These are phyloP conservation scores for Drosophila rellima DNA, from an alignment of 2,888 invertebrate genomes.

Conservation along the genomic window DNA sequence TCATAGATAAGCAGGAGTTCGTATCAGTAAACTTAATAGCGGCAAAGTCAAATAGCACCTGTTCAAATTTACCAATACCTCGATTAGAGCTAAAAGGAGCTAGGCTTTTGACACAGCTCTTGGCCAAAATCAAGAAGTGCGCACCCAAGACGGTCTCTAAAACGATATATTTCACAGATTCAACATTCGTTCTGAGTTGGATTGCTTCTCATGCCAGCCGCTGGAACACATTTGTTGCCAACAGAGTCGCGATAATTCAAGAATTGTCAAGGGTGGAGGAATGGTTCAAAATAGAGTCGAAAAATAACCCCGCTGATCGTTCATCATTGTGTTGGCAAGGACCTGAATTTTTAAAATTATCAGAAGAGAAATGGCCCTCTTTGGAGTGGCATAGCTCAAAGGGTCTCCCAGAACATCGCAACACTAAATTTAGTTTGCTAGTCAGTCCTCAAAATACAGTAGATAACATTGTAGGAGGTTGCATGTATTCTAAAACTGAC, in stretches of 20 bases:
- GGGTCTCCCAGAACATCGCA: background rate
- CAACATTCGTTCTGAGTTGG: background rate
- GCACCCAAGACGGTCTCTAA: background rate
- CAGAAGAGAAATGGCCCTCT: background rate
- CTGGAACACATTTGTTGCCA: background rate
- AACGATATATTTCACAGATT: background rate
- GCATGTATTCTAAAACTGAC: background rate
- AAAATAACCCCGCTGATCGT: background rate
- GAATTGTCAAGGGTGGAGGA: background rate
- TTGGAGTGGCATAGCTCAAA: slow-evolving; percentile 1
- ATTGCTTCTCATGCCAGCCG: slow-evolving; percentile 1
- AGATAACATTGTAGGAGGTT: background rate
- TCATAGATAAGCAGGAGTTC: background rate
- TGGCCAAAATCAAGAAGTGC: background rate
- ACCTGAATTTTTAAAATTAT: background rate
- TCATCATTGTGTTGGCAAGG: background rate
- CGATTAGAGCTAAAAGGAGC: background rate
- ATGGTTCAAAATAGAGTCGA: background rate
- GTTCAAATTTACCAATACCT: background rate
- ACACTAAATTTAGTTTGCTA: slow-evolving; percentile 1
- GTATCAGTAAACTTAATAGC: background rate
- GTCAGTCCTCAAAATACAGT: background rate
- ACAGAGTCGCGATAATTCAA: background rate
- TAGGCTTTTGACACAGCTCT: background rate
- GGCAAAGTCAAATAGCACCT: background rate